Base-by-base conservation (phyloP, 1,140 invertebrate genomes). In the Pseudachorutes palmiensis region DNA sequence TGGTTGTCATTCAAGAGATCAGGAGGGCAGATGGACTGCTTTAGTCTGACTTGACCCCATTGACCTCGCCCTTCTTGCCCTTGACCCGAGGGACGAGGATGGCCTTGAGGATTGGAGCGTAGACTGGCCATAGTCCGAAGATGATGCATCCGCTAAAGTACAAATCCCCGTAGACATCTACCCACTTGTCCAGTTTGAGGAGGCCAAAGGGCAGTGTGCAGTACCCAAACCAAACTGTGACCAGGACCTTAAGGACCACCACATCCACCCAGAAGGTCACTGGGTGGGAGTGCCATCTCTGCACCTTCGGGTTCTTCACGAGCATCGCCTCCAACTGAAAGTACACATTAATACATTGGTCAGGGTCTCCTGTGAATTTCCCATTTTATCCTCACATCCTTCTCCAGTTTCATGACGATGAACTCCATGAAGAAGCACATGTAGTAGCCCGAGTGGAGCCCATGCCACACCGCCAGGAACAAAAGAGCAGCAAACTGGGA, bases 381-480 rank as follows among this genome's bases (percentile, higher is more conserved):
- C 48, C 1, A 59, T 24, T 51, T 24, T 22, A 16, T 62, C 65
- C 85, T 86, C 79, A 92, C 89, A 76, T 91, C 89, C 81, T 87
- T 90, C 76, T 97, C 94, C 72, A 89, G 85, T 69, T 85, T 88
- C 75, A 95, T 90, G 49, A 94, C 86, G 26, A 90, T 77, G 75
- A 96, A 96, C 77, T 98, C 94, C 77, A 94, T 87, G 48, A 92
- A 85, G 80, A 98, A 98, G 55, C 87, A 88, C 70, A 91, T 81
- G 75, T 94, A 97, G 75, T 98, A 98, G 36, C 69, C 69, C 24
- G 58, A 62, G 55, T 67, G 88, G 48, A 91, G 84, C 19, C 94
- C 94, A 77, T 98, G 94, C 94, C 94, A 98, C 0, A 96, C 68
- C 0, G 94, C 91, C 12, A 98, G 82, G 78, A 96, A 97, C 0